A percentile compares a stretch with the other conserved stretches of the same genome.
phyloP scores from a whole-genome alignment of 2,888 invertebrate genomes.

The Calameuta filiformis region DNA sequence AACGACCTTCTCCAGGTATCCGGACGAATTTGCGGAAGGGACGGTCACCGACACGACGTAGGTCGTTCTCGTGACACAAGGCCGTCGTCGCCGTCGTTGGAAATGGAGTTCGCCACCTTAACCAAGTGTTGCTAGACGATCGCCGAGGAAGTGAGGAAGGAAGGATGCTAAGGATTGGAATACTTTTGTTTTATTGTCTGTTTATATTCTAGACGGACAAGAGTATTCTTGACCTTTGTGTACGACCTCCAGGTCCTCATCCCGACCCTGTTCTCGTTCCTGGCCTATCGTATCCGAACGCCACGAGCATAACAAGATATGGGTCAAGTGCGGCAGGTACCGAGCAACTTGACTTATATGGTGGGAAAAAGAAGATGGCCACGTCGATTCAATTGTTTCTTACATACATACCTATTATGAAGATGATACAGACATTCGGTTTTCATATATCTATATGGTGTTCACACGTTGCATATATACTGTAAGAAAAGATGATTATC shows the following conservation, averaged over 20 bases:
- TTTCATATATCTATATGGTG: background rate
- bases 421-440: background rate
- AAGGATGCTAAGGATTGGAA: background rate
- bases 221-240: background rate
- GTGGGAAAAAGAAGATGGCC: slow-evolving; percentile 29
- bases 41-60: background rate
- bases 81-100: background rate
- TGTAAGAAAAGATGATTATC: background rate
- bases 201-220: background rate
- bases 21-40: background rate
- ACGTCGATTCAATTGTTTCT: slow-evolving; percentile 32
- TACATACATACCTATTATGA: background rate
- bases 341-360: slow-evolving; percentile 50
- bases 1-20: background rate
- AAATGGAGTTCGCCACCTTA: background rate
- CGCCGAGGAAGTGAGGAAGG: background rate
- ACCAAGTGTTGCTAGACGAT: background rate
- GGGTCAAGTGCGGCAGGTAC: slow-evolving; percentile 64
- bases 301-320: slow-evolving; percentile 63
- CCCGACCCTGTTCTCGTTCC: background rate
- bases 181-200: background rate
- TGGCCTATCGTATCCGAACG: slow-evolving; percentile 57
- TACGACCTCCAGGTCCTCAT: background rate
- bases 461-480: background rate
- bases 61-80: background rate